These are phyloP conservation scores for Percopsis omiscomaycus DNA, from an alignment of 2,797 vertebrate genomes.

Conservation along the genomic window DNA sequence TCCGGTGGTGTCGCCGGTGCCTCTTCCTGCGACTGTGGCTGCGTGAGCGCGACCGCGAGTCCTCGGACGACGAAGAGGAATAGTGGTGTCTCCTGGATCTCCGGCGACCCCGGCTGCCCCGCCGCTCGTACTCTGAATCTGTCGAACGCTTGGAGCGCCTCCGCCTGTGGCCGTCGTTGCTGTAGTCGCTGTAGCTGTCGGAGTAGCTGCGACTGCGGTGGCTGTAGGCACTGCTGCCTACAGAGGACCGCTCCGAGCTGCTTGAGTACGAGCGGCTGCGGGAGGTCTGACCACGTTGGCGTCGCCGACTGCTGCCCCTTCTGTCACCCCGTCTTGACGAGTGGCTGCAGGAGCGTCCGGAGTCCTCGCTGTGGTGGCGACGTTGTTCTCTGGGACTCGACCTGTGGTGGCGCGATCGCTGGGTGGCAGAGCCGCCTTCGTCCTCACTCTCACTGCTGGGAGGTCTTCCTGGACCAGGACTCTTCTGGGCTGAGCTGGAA, in stretches of 20 bases:
- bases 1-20: conserved; percentile 78
- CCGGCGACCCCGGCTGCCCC: conserved; percentile 76
- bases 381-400: conserved; percentile 77
- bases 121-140: conserved; percentile 87
- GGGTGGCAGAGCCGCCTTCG: conserved; percentile 76
- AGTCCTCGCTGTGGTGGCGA: conserved; percentile 89
- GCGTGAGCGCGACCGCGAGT: conserved; percentile 89
- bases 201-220: conserved; percentile 88
- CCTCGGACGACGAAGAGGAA: conserved; percentile 85
- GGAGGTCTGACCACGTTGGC: conserved; percentile 79
- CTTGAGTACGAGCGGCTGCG: conserved; percentile 87
- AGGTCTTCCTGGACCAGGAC: conserved; percentile 71
- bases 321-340: conserved; percentile 80
- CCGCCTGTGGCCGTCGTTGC: conserved; percentile 78
- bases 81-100: conserved; percentile 86
- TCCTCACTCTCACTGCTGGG: conserved; percentile 91
- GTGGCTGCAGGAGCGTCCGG: conserved; percentile 85
- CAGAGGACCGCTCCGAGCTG: conserved; percentile 90
- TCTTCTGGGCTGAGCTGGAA: conserved; percentile 77
- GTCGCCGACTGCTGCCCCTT: conserved; percentile 78
- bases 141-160: conserved; percentile 87
- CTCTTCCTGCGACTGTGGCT: conserved; percentile 83
- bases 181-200: conserved; percentile 93
- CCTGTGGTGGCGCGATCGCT: conserved; percentile 81
- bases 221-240: conserved; percentile 87